phyloP scores from a whole-genome alignment of 1,140 invertebrate genomes.

The Luehdorfia chinensis region DNA sequence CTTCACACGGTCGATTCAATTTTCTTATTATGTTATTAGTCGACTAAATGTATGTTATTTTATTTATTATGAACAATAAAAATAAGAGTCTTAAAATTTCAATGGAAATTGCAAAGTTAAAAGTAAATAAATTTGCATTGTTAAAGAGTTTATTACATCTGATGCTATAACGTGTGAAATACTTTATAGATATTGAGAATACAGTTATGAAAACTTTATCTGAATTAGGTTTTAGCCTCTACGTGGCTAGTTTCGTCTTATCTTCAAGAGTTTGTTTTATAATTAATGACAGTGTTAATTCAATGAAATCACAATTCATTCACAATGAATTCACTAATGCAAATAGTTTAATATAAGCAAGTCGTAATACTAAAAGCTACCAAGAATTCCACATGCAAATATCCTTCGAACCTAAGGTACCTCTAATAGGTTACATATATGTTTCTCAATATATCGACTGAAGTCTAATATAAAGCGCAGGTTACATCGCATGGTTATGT shows the following conservation, averaged over 20 bases:
- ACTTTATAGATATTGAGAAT: constrained; percentile 3
- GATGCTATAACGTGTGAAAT: constrained; percentile 10
- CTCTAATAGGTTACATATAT: constrained; percentile 3
- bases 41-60: constrained; percentile 10
- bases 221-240: neutral
- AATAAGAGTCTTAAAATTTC: constrained; percentile 3
- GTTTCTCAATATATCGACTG: neutral
- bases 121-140: too few species aligned
- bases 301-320: neutral
- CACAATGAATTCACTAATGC: neutral
- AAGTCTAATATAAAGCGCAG: constrained; percentile 5
- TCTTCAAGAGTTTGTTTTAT: constrained; percentile 5
- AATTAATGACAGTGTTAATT: constrained; percentile 14
- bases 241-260: neutral
- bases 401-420: neutral
- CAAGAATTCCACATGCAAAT: constrained; percentile 5
- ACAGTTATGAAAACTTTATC: constrained; percentile 1
- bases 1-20: constrained; percentile 14
- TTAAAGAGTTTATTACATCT: neutral
- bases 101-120: neutral
- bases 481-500: constrained; percentile 31
- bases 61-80: constrained; percentile 2
- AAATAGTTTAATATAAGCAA: neutral
- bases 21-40: constrained; percentile 15
- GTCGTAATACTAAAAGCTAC: too few species aligned